Evolutionary conservation across 2,888 invertebrate species (phyloP), one percentile per base, ranked within the genome.

Genomic region (Yponomeuta evonymella): DNA sequence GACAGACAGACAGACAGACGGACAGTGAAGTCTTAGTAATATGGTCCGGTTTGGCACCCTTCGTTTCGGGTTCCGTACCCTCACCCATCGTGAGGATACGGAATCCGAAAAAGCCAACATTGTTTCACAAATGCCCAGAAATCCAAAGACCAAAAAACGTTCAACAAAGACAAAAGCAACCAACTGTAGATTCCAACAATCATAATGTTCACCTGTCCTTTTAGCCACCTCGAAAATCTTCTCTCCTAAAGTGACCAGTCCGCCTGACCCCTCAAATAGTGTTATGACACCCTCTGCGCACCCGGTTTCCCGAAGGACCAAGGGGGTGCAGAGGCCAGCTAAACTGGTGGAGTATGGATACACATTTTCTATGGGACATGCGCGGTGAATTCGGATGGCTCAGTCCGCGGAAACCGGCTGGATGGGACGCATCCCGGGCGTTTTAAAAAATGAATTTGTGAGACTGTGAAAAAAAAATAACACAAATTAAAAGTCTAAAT

Each of bases 101-200:
- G 43, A 5, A 5, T 1, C 43, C 43, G 1, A 43, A 8, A 43
- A 43, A 5, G 43, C 6, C 8, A 8, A 43, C 43, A 43, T 8
- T 43, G 43, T 8, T 8, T 43, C 43, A 8, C 8, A 43, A 8
- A 43, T 5, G 1, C 8, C 43, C 43, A 8, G 8, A 43, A 43
- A 43, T 43, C 43, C 43, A 43, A 43, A 43, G 9, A 43, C 6
- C 9, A 8, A 43, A 65, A 65, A 65, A 33, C n/a, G 8, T 9
- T 23, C 10, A 65, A 11, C 11, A 75, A 79, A 78, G 9, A 43
- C 43, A 43, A 79, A 76, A 76, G 76, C 78, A 86, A 89, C 89
- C 90, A 89, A 88, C 89, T 90, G 89, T 90, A 84, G 90, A 82
- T 84, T 86, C 86, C 43, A 15, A 58, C 51, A 58, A 3, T 65